These are phyloP conservation scores for Menidia menidia DNA, from an alignment of 2,797 vertebrate species.

Conservation along the genomic window DNA sequence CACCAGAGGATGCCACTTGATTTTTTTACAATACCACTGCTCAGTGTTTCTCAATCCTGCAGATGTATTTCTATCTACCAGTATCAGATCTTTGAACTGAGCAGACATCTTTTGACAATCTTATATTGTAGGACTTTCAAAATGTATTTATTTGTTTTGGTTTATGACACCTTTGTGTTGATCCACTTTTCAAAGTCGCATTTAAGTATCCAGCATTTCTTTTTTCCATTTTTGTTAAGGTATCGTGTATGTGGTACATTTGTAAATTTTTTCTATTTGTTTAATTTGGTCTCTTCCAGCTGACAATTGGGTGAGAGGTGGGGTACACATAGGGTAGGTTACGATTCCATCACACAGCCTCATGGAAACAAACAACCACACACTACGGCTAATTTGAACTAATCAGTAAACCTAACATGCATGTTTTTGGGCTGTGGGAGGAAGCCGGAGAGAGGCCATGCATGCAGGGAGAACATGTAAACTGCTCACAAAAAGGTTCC, in stretches of 20 bases:
- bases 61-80: conserved; percentile 24
- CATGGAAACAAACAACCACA: too few relatives aligned
- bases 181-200: conserved; percentile 46
- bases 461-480: too few relatives aligned
- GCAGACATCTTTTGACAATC: conserved; percentile 46
- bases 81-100: conserved; percentile 34
- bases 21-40: conserved; percentile 48
- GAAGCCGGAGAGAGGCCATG: too few relatives aligned
- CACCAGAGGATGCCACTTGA: conserved; percentile 63
- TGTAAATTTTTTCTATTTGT: conserved; percentile 7
- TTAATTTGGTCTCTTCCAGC: too few relatives aligned
- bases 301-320: too few relatives aligned
- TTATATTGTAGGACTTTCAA: conserved; percentile 44
- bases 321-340: too few relatives aligned
- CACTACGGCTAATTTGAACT: too few relatives aligned
- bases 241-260: too few relatives aligned
- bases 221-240: conserved; percentile 2
- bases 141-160: conserved; percentile 55
- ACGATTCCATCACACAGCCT: too few relatives aligned
- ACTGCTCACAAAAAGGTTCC: too few relatives aligned
- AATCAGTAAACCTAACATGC: too few relatives aligned
- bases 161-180: conserved; percentile 42
- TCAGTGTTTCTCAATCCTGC: conserved; percentile 28
- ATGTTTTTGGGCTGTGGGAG: too few relatives aligned
- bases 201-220: conserved; percentile 19